Evolutionary conservation across 2,888 invertebrate species (phyloP).

Genomic region (Malachius bipustulatus): DNA sequence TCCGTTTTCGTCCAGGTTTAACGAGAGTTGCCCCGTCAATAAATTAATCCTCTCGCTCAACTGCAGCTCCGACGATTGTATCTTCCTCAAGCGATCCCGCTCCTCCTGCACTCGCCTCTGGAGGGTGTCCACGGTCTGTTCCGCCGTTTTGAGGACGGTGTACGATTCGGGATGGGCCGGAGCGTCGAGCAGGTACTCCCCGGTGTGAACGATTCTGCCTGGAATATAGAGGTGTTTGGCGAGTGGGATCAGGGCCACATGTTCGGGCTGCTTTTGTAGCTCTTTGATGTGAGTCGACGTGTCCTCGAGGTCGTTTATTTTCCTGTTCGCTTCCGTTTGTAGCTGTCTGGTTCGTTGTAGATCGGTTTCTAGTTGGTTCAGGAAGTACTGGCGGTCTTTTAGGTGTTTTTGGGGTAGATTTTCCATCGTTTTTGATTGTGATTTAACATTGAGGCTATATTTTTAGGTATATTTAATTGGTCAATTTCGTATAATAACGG

Average conservation of each 20-base stretch:
- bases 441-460: no score
- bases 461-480: no score
- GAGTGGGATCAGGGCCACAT: constrained; percentile 25
- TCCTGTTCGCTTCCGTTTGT: constrained; percentile 12
- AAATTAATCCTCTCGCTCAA: constrained; percentile 23
- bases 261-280: constrained; percentile 24
- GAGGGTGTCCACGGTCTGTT: constrained; percentile 22
- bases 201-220: constrained; percentile 27
- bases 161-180: constrained; percentile 23
- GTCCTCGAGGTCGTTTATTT: constrained; percentile 17
- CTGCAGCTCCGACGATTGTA: constrained; percentile 22
- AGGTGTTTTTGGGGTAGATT: no score
- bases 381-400: no score
- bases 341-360: no score
- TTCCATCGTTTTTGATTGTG: no score
- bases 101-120: constrained; percentile 19
- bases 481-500: no score
- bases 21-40: constrained; percentile 16
- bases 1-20: constrained; percentile 4
- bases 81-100: constrained; percentile 19
- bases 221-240: constrained; percentile 30
- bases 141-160: constrained; percentile 20
- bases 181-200: constrained; percentile 25
- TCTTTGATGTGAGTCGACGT: constrained; percentile 21
- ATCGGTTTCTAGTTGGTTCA: no score